These are phyloP conservation scores for Antheraea mylitta DNA, from an alignment of 1,140 invertebrate species.

Conservation along the genomic window DNA sequence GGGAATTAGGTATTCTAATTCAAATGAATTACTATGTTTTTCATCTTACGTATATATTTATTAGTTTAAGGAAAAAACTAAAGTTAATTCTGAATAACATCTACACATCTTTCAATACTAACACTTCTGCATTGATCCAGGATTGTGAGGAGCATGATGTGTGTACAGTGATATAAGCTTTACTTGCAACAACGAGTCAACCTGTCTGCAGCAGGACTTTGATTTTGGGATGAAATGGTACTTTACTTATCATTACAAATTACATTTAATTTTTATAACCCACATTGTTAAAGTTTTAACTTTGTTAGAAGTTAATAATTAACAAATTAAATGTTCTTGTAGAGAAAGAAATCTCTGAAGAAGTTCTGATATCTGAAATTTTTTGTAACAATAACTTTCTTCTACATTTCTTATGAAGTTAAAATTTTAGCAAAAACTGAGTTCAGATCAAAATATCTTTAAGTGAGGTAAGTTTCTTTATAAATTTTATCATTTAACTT, in stretches of 20 bases:
- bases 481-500: too few species aligned
- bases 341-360: too few species aligned
- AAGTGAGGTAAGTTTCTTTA: too few species aligned
- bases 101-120: slow-evolving; percentile 41
- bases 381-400: too few species aligned
- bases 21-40: not conserved
- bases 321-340: too few species aligned
- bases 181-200: slow-evolving; percentile 36
- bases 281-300: not conserved
- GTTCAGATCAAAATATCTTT: too few species aligned
- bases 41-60: not conserved
- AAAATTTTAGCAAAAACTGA: too few species aligned
- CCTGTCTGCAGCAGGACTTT: slow-evolving; percentile 49
- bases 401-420: too few species aligned
- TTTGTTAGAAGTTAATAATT: not conserved
- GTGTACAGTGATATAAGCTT: slow-evolving; percentile 57
- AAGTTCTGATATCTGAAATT: too few species aligned
- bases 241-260: slow-evolving; percentile 24
- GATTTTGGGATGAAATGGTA: slow-evolving; percentile 74
- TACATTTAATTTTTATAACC: not conserved
- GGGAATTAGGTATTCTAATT: too few species aligned
- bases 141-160: slow-evolving; percentile 71
- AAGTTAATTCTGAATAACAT: slow-evolving; percentile 11
- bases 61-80: not conserved
- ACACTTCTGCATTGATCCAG: slow-evolving; percentile 69